Conservation (phyloP, 2,888 invertebrate species). For the Panzeria rudis region DNA sequence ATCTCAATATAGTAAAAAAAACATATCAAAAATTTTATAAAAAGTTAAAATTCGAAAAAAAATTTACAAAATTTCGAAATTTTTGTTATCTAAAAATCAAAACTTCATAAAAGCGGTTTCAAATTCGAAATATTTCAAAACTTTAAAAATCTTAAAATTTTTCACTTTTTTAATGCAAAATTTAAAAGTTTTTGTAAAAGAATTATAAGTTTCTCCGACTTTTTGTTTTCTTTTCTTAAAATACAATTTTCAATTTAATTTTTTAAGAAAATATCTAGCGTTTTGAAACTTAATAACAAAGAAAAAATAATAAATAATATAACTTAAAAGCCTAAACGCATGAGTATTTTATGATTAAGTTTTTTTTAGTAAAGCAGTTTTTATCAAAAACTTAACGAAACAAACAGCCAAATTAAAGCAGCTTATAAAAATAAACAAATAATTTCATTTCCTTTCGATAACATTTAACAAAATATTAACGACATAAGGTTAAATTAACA, state of each 20-base stretch:
- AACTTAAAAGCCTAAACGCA: slow-evolving; percentile 79
- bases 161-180: too few relatives aligned
- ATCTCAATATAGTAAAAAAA: background rate
- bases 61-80: background rate
- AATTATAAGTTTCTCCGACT: background rate
- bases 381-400: slow-evolving; percentile 68
- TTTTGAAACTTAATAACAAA: slow-evolving; percentile 38
- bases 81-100: background rate
- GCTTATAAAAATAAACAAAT: slow-evolving; percentile 21
- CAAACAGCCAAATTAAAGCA: slow-evolving; percentile 61
- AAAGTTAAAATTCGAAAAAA: background rate
- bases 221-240: too few relatives aligned
- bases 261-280: slow-evolving; percentile 46
- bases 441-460: slow-evolving; percentile 23
- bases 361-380: slow-evolving; percentile 82
- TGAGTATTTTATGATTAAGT: slow-evolving; percentile 83
- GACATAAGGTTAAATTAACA: slow-evolving; percentile 55
- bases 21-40: background rate
- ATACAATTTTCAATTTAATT: slow-evolving; percentile 3
- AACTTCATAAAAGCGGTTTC: background rate
- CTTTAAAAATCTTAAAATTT: background rate
- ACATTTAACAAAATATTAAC: slow-evolving; percentile 57
- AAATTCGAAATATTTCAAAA: too few relatives aligned
- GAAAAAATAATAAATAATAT: slow-evolving; percentile 33
- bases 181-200: background rate